phyloP scores from a whole-genome alignment of 1,140 invertebrate species.

The Drosophila jambulina region DNA sequence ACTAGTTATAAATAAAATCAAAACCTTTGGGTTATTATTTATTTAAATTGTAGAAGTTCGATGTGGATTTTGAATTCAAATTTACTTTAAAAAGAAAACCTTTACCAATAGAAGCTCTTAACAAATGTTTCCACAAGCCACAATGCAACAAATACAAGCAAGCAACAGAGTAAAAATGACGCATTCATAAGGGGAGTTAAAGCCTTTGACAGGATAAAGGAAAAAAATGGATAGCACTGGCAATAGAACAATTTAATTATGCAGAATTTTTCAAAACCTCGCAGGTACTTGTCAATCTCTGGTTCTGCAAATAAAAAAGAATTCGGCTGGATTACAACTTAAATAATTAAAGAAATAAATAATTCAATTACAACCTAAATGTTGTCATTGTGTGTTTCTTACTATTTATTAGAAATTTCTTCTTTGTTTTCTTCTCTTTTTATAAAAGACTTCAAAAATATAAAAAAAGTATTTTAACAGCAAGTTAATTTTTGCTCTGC shows the following conservation, averaged over 20 bases:
- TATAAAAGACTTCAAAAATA: no score
- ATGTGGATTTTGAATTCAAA: background rate
- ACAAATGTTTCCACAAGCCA: conserved; percentile 37
- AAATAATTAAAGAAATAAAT: conserved; percentile 32
- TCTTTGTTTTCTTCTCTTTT: no score
- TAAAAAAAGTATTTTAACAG: background rate
- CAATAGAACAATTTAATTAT: conserved; percentile 73
- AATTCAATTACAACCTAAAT: conserved; percentile 56
- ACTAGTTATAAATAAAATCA: background rate
- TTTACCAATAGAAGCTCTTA: background rate
- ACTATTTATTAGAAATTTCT: no score
- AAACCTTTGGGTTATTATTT: background rate
- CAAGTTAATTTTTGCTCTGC: no score
- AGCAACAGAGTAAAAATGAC: conserved; percentile 5
- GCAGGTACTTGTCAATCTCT: background rate
- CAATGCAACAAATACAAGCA: conserved; percentile 32
- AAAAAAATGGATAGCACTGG: conserved; percentile 29
- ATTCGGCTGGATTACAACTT: conserved; percentile 43
- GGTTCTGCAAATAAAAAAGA: background rate
- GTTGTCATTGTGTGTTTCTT: conserved; percentile 41
- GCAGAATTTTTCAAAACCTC: conserved; percentile 52
- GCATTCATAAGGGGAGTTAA: background rate
- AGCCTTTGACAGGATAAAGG: conserved; percentile 7
- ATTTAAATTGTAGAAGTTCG: background rate
- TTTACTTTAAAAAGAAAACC: background rate